Conservation (phyloP, 37 sponge, comb jelly and placozoan species). For the Crambe crambe region DNA sequence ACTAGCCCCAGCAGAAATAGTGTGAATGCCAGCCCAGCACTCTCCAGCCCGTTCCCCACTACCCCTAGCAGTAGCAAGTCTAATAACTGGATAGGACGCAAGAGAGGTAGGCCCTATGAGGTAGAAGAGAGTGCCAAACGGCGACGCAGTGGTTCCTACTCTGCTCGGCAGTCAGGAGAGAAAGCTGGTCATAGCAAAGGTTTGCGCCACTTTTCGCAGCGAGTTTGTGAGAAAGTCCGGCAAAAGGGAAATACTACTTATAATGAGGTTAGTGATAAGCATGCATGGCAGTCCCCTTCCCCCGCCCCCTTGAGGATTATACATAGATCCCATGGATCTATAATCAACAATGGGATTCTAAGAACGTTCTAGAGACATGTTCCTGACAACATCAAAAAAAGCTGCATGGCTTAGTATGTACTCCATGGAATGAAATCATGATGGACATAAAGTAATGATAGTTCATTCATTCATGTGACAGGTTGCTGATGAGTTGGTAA, state of each 20-base stretch:
- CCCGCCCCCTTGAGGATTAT: background rate
- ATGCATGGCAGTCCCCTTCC: too few species aligned
- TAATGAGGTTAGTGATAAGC: conserved; percentile 78
- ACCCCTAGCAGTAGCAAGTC: conserved; percentile 22
- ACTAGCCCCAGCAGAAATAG: background rate
- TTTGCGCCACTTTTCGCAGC: conserved; percentile 89
- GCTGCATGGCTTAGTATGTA: background rate
- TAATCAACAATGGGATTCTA: background rate
- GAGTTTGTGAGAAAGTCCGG: conserved; percentile 97
- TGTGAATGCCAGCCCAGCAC: background rate
- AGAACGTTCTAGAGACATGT: too few species aligned
- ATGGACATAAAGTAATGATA: background rate
- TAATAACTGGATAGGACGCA: conserved; percentile 11
- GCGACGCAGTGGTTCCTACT: conserved; percentile 7
- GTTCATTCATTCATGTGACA: background rate
- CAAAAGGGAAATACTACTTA: conserved; percentile 91
- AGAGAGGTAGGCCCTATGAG: conserved; percentile 34
- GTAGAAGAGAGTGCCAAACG: conserved; percentile 17
- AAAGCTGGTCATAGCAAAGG: conserved; percentile 61
- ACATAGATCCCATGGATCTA: background rate
- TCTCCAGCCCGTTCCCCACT: conserved; percentile 6
- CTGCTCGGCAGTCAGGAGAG: conserved; percentile 62
- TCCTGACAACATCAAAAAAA: too few species aligned
- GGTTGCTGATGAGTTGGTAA: conserved; percentile 98
- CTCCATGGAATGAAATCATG: background rate